Evolutionary conservation across 2,888 invertebrate genomes (phyloP).

Genomic region (Embidobia sp.): DNA sequence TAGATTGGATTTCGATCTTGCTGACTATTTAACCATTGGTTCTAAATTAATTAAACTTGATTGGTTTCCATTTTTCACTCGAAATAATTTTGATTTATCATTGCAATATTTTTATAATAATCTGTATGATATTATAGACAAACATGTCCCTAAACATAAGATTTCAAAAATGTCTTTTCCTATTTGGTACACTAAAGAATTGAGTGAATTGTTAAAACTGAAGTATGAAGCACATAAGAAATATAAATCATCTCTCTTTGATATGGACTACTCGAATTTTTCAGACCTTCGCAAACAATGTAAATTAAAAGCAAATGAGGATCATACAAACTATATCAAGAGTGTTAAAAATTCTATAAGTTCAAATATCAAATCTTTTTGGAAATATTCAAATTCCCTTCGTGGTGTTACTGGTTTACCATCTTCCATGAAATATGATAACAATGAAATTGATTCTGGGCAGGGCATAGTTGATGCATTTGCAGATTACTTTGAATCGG

Average conservation of each 20-base stretch:
- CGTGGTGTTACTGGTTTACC: background rate
- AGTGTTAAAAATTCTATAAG: background rate
- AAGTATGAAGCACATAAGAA: background rate
- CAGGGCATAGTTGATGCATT: background rate
- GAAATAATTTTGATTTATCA: too few relatives aligned
- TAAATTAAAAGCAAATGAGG: background rate
- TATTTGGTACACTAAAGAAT: background rate
- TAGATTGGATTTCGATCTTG: too few relatives aligned
- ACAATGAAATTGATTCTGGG: background rate
- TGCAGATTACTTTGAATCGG: background rate
- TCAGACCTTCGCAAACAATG: background rate
- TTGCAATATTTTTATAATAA: background rate
- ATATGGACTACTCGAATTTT: background rate
- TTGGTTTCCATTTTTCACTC: too few relatives aligned
- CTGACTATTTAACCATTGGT: too few relatives aligned
- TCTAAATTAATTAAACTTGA: too few relatives aligned
- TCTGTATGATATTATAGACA: background rate
- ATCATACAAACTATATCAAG: background rate
- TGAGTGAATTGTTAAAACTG: background rate
- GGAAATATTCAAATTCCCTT: background rate
- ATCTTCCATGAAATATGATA: background rate
- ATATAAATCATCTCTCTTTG: background rate
- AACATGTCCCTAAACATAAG: background rate
- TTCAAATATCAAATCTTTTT: constrained; percentile 6
- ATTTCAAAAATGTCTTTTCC: background rate